phyloP scores from a whole-genome alignment of 1,140 invertebrate genomes.

The Drosophila orosa region DNA sequence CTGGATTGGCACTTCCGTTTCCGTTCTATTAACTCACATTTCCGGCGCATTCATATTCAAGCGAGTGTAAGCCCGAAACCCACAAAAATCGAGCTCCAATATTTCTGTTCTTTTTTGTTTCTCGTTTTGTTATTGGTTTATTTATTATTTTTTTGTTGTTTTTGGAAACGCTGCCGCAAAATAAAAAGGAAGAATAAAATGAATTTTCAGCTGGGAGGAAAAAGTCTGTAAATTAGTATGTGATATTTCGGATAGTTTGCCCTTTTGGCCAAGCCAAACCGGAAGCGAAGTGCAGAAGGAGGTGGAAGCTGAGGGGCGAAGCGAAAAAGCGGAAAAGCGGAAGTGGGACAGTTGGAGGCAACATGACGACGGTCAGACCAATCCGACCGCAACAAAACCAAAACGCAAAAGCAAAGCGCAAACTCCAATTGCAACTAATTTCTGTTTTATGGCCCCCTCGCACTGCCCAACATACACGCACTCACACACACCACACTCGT shows the following conservation, averaged over 20 bases:
- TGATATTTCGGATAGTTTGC: conserved; percentile 77
- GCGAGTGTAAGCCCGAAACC: conserved; percentile 31
- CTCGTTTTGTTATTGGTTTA: conserved; percentile 5
- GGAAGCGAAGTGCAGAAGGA: conserved; percentile 45
- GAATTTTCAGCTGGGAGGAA: conserved; percentile 16
- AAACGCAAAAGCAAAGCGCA: conserved; percentile 76
- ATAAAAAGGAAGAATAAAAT: conserved; percentile 23
- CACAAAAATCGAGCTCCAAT: conserved; percentile 50
- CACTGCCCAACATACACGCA: conserved; percentile 10
- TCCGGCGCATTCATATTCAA: conserved; percentile 60
- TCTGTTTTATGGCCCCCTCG: conserved; percentile 70
- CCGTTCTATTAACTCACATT: conserved; percentile 78
- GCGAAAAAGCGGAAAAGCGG: conserved; percentile 1
- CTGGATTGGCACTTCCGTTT: conserved; percentile 57
- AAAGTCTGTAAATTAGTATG: conserved; percentile 73
- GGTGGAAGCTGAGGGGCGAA: not conserved
- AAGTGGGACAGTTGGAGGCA: conserved; percentile 54
- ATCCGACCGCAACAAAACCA: conserved; percentile 74
- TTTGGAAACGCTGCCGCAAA: conserved; percentile 14
- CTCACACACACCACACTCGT: conserved; percentile 19
- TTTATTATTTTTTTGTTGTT: conserved; percentile 21
- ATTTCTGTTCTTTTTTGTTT: conserved; percentile 8
- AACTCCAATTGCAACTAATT: conserved; percentile 82
- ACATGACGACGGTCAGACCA: conserved; percentile 66
- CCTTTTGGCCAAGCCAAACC: conserved; percentile 59